Evolutionary conservation across 2,888 invertebrate species (phyloP), one percentile per base, ranked within the genome.

Genomic region (Lepeophtheirus nordmannii): DNA sequence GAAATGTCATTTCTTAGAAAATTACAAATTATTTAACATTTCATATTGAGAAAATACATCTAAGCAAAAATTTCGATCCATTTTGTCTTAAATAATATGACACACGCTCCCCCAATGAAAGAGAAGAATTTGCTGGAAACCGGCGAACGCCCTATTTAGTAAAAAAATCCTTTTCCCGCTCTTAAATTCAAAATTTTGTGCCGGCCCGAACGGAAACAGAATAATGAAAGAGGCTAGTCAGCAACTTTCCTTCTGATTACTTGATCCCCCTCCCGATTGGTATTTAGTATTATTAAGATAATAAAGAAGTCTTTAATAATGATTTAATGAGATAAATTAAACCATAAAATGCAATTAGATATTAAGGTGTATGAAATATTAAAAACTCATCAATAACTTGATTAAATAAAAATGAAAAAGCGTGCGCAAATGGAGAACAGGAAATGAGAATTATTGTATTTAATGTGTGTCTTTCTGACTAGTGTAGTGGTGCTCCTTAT

Each of bases 41-140:
- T 46, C 8, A 46, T 46, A 46, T 46, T 17, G 14, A 46, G 17
- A 46, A 46, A 46, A 46, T 5, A 17, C 30, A n/a, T 46, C 2
- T 46, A 46, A 8, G 53, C 53, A 46, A 46, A 17, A 46, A 46
- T n/a, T 46, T 46, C 53, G 8, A 5, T 46, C 14, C 53, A 46
- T 46, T 14, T 46, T n/a, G n/a, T 30, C 7, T 30, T 7, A 30
- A 30, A 30, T 30, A 5, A 17, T 5, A n/a, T 46, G 53, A 46
- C 53, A 46, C 14, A 46, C 53, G 53, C 53, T 46, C 53, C 53
- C 53, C 53, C 53, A 46, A 46, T 46, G 53, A 46, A 46, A 46
- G 53, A 46, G 53, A 46, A 46, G 53, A 46, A 46, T 46, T 46
- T 46, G 53, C 53, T 46, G 53, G 53, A 46, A 46, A 46, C 53